Evolutionary conservation across 2,113 vertebrate species (phyloP).

Genomic region (Eretmochelys imbricata): DNA sequence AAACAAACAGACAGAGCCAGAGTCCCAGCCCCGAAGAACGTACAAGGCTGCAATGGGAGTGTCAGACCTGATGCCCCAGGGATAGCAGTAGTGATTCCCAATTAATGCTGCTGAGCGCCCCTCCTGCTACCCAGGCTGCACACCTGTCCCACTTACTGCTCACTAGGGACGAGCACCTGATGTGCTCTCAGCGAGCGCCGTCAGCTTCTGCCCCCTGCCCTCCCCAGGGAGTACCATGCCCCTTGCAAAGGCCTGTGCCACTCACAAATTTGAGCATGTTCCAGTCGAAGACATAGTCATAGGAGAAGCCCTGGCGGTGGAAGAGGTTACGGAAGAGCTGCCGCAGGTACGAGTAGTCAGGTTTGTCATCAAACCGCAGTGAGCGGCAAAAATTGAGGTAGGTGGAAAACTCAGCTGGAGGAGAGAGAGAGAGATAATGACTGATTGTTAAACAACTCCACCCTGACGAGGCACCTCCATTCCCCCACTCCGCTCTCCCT

Average conservation of each 20-base stretch:
- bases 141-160: background rate
- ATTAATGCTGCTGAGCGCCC: background rate
- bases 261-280: constrained; percentile 99
- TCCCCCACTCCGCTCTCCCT: background rate
- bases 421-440: background rate
- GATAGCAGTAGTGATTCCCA: background rate
- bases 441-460: background rate
- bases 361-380: constrained; percentile 97
- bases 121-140: background rate
- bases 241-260: constrained; percentile 14
- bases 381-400: constrained; percentile 99
- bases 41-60: background rate
- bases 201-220: background rate
- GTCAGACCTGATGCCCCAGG: constrained; percentile 38
- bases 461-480: background rate
- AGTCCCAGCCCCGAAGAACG: background rate
- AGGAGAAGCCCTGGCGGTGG: constrained; percentile 97
- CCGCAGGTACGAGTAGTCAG: constrained; percentile 95
- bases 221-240: background rate
- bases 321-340: constrained; percentile 98
- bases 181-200: background rate
- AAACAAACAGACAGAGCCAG: background rate
- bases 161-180: background rate
- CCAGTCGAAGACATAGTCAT: constrained; percentile 98
- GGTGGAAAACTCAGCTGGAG: constrained; percentile 93